Evolutionary conservation across 2,113 vertebrate genomes (phyloP).

Genomic region (Anolis carolinensis): DNA sequence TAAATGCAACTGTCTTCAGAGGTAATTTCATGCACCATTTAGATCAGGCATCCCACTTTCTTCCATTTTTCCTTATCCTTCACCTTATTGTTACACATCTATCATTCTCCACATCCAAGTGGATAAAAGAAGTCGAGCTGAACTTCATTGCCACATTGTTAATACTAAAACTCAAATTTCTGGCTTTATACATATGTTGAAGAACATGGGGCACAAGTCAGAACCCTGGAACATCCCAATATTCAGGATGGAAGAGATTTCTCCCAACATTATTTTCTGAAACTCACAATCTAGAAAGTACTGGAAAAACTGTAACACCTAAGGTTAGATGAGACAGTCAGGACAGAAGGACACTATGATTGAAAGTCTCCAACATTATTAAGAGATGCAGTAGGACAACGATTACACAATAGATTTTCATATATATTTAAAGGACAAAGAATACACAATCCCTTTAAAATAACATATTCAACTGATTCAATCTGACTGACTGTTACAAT

Average conservation of each 20-base stretch:
- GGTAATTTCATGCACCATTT: neutral
- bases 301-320: neutral
- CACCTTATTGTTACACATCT: neutral
- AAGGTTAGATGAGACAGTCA: neutral
- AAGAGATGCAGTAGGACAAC: neutral
- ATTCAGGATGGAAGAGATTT: neutral
- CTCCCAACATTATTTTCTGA: neutral
- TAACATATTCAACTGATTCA: neutral
- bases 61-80: neutral
- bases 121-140: neutral
- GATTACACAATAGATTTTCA: neutral
- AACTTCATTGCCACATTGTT: neutral
- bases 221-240: neutral
- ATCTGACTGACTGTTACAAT: neutral
- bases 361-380: neutral
- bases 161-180: no score
- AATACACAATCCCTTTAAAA: neutral
- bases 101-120: neutral
- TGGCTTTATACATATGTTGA: neutral
- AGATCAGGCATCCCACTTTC: no score
- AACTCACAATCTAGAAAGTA: neutral
- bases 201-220: neutral
- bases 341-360: no score
- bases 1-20: neutral
- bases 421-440: neutral